Conservation (phyloP, 2,888 invertebrate species). For the Cybosia mesomella region DNA sequence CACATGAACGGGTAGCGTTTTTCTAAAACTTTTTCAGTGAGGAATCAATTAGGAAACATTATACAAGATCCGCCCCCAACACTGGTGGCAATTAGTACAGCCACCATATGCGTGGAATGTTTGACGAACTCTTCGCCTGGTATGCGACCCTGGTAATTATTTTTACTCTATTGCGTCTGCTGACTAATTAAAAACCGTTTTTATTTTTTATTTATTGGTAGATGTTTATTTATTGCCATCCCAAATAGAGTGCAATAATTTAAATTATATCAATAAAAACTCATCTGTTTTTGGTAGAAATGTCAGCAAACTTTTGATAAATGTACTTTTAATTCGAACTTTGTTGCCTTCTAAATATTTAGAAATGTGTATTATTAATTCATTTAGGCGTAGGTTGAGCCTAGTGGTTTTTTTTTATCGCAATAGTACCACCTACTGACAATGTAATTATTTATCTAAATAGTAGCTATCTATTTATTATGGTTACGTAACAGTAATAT, state of each 20-base stretch:
- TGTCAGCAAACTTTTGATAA: conserved; percentile 8
- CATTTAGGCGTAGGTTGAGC: conserved; percentile 16
- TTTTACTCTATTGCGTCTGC: conserved; percentile 61
- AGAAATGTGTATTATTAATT: conserved; percentile 7
- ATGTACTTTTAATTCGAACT: neutral
- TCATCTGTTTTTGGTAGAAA: conserved; percentile 4
- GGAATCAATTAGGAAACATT: conserved; percentile 64
- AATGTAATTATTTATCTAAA: conserved; percentile 15
- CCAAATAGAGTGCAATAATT: conserved; percentile 23
- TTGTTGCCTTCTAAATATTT: conserved; percentile 13
- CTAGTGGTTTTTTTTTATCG: neutral
- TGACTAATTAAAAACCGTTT: conserved; percentile 72
- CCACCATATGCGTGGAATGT: conserved; percentile 66
- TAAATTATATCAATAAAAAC: conserved; percentile 3
- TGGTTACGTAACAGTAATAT: conserved; percentile 13
- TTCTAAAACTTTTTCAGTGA: conserved; percentile 56
- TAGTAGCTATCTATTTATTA: conserved; percentile 22
- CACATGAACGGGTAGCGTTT: conserved; percentile 63
- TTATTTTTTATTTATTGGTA: conserved; percentile 58
- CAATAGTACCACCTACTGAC: conserved; percentile 23
- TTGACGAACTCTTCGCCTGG: conserved; percentile 62
- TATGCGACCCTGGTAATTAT: conserved; percentile 78
- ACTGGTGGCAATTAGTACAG: conserved; percentile 68
- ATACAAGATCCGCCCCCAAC: conserved; percentile 64
- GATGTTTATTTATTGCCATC: conserved; percentile 43